Base-by-base conservation (phyloP, 2,797 vertebrate species). In the Ctenopoma multispine region DNA sequence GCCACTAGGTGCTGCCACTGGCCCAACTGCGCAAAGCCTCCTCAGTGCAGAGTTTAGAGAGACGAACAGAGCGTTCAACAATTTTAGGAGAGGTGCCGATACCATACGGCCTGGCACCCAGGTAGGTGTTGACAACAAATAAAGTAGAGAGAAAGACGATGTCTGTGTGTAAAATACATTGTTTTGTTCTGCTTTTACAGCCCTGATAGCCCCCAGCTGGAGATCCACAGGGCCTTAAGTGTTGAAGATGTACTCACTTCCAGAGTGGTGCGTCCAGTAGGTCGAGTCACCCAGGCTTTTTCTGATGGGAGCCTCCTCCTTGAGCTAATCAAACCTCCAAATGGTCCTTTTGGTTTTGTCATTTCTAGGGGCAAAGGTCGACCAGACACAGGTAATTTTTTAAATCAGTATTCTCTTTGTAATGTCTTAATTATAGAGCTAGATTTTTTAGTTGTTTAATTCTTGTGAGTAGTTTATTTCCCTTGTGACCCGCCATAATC, bases 311-410 rank as follows among this genome's bases (percentile, higher is more conserved):
- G 96, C 3, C 93, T 96, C 71, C 92, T 97, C 56, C 89, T 99
- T 81, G 95, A 97, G 88, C 94, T 99, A 20, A 93, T 93, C 61
- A 93, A 95, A 66, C 93, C 95, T 0, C 94, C 94, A 0, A 90
- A 95, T 0, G 94, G 96, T 2, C 90, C 94, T 11, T 98, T 98
- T 0, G 97, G 97, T 34, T 99, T 99, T 61, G 87, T 92, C 1
- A 95, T 99, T 84, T 96, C 95, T 43, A 96, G 96, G 0, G 96
- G 96, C 44, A 96, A 96, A 4, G 97, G 97, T 74, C 95, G 95
- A 66, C 93, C 96, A 0, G 95, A 96, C 90, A 96, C 96, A 92
- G 97, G 98, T 98, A 89, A 36, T 5, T 21, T 36, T 48, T 65
- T 46, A 3, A 44, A 49, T 50, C 8, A 8, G n/a, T 1, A 5